Evolutionary conservation across 2,113 vertebrate genomes (phyloP).

Genomic region (Ameiurus melas): DNA sequence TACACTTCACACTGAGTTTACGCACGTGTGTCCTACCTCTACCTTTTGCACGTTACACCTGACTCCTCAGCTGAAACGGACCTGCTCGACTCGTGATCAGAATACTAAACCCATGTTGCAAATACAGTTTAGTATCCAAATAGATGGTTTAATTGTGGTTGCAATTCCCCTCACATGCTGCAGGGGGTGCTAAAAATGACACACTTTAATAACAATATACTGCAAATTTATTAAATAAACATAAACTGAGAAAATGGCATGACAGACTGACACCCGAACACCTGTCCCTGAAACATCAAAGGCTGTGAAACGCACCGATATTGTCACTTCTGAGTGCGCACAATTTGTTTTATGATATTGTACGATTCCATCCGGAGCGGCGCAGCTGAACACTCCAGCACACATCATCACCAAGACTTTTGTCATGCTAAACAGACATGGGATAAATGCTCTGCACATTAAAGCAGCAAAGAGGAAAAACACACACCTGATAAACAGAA

Average conservation of each 20-base stretch:
- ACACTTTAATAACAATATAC: neutral
- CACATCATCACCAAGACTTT: slow-evolving; percentile 30
- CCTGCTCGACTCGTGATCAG: too few species aligned
- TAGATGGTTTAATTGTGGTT: neutral
- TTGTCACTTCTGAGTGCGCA: slow-evolving; percentile 38
- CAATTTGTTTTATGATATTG: slow-evolving; percentile 48
- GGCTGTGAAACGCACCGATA: slow-evolving; percentile 25
- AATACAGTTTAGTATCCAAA: neutral
- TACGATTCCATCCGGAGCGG: slow-evolving; percentile 24
- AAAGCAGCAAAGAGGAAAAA: slow-evolving; percentile 38
- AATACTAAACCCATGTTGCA: neutral
- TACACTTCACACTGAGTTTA: neutral
- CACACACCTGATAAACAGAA: slow-evolving; percentile 42
- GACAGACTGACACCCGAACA: neutral
- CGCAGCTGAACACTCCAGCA: slow-evolving; percentile 28
- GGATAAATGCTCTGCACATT: slow-evolving; percentile 39
- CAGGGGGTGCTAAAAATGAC: neutral
- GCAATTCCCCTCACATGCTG: neutral
- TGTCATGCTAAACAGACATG: slow-evolving; percentile 42
- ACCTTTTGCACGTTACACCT: neutral
- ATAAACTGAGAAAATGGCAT: neutral
- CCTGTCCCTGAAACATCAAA: slow-evolving; percentile 45
- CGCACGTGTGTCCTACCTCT: neutral
- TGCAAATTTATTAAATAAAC: slow-evolving; percentile 24
- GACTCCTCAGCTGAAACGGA: neutral